Evolutionary conservation across 2,888 invertebrate species (phyloP), one percentile per base, ranked within the genome.

Genomic region (Campopleginae sp.): DNA sequence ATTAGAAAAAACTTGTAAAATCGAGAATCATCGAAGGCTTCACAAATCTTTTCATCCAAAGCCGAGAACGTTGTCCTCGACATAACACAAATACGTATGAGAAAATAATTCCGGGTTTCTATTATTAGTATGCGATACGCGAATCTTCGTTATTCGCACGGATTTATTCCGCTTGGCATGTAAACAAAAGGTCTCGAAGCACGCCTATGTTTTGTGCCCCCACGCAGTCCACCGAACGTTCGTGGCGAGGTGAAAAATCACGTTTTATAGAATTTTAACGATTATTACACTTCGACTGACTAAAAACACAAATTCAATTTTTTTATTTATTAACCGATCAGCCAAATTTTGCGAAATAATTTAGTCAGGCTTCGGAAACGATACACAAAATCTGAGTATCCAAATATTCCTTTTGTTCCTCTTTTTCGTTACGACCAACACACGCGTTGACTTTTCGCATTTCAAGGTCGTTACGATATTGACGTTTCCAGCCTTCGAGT

Each of bases 91-190:
- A 72, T 58, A 78, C 66, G 23, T 75, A 48, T 19, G 38, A 44
- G 38, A 38, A 27, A 23, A 48, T 74, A 31, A 74, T 82, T 71
- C 61, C 71, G 65, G 76, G 27, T 80, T 75, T 82, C 71, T 72
- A 66, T 78, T 74, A 61, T 77, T 54, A 71, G 46, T 44, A 58
- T 74, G 31, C 23, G 19, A 1, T 71, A 27, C 23, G 51, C 33
- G 7, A 23, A 51, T 12, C 31, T 12, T 71, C 71, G 14, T 33
- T 48, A 12, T 48, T 33, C 33, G 33, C 42, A 46, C 19, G 19
- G 54, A 72, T 54, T 72, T 23, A 54, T 44, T 58, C 17, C 61
- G 74, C 46, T 74, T 19, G 44, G 74, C 46, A 31, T 31, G 61
- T 74, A 74, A 74, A 74, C 74, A 74, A 74, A 74, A 72, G 71